Conservation (phyloP, 1,140 invertebrate genomes). For the Dinothrombium tinctorium region DNA sequence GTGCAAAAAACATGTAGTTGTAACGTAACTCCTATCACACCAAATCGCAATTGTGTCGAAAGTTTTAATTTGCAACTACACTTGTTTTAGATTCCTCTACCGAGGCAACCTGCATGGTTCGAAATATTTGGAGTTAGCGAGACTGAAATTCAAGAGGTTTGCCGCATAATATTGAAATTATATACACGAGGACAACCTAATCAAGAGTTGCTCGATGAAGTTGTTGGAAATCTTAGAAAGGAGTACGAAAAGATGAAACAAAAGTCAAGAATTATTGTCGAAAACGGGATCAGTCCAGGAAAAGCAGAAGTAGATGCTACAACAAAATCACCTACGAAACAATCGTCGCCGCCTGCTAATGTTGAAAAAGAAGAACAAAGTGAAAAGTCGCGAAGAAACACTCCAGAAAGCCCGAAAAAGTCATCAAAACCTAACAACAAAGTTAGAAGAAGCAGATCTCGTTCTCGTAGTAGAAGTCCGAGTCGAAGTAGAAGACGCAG, state of each 20-base stretch:
- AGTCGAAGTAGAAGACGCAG: too few relatives aligned
- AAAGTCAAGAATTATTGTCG: too few relatives aligned
- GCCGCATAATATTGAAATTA: conserved; percentile 49
- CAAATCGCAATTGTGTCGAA: background rate
- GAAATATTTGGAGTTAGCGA: conserved; percentile 57
- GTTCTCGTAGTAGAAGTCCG: too few relatives aligned
- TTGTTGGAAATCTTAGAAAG: conserved; percentile 43
- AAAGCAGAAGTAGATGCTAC: too few relatives aligned
- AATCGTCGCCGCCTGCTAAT: too few relatives aligned
- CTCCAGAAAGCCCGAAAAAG: too few relatives aligned
- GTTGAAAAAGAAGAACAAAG: too few relatives aligned
- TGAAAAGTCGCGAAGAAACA: too few relatives aligned
- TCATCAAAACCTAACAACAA: too few relatives aligned
- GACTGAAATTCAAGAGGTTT: conserved; percentile 58
- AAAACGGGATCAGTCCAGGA: too few relatives aligned
- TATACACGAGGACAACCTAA: conserved; percentile 57
- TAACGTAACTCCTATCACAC: conserved; percentile 6
- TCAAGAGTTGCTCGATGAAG: conserved; percentile 43
- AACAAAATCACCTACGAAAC: too few relatives aligned
- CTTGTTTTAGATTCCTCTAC: conserved; percentile 37
- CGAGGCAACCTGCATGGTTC: conserved; percentile 70
- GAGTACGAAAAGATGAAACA: background rate
- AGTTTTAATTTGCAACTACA: conserved; percentile 10
- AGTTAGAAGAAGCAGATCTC: too few relatives aligned
- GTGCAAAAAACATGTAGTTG: background rate